A percentile compares a stretch with the other conserved stretches of the same genome.
Conservation (phyloP, 2,797 vertebrate genomes). For the Limosa lapponica region DNA sequence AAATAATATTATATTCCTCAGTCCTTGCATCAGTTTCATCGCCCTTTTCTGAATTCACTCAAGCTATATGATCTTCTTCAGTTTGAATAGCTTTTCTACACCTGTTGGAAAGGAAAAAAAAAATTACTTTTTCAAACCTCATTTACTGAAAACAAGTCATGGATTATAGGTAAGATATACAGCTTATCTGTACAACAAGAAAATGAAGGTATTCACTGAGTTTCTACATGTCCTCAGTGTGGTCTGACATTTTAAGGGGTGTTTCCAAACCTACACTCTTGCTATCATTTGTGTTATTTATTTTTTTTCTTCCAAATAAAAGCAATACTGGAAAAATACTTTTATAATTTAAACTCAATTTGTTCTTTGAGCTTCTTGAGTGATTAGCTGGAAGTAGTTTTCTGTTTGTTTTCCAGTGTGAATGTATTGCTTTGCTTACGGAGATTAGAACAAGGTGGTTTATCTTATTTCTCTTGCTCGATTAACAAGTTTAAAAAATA, state of each 20-base stretch:
- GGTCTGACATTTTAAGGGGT: not conserved
- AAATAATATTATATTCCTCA: not conserved
- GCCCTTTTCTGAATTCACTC: not conserved
- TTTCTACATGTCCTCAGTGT: not conserved
- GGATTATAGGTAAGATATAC: not conserved
- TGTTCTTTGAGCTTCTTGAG: not conserved
- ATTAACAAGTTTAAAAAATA: not conserved
- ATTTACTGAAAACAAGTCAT: not conserved
- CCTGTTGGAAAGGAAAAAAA: not conserved
- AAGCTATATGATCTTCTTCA: not conserved
- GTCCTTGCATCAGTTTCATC: not conserved
- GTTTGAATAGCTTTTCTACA: not conserved
- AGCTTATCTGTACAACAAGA: not conserved
- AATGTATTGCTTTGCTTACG: rapidly evolving
- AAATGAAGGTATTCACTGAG: not conserved
- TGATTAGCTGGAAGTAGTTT: not conserved
- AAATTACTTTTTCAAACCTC: not conserved
- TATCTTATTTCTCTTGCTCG: not conserved
- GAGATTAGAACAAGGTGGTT: not conserved
- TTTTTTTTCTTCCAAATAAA: not conserved
- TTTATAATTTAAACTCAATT: not conserved
- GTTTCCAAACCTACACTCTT: not conserved
- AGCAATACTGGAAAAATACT: not conserved
- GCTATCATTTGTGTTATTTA: not conserved
- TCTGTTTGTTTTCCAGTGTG: not conserved